These are phyloP conservation scores for Zhuqinia jingwanae DNA, from an alignment of 2,888 invertebrate species.

Conservation along the genomic window DNA sequence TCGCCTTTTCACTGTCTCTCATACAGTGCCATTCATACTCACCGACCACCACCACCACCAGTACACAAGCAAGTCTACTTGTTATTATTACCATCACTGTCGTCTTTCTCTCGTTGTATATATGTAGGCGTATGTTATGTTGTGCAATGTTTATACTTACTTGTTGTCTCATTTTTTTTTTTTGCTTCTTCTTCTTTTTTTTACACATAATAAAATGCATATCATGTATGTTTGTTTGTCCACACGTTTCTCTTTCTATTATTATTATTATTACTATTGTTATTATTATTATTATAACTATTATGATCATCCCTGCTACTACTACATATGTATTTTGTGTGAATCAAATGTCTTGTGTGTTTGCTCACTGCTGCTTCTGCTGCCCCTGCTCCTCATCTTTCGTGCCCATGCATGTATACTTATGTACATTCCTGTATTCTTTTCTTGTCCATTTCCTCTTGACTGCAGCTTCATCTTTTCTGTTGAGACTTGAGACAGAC, in stretches of 20 bases:
- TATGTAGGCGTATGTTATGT: no score
- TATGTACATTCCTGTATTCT: not conserved
- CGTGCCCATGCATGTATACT: no score
- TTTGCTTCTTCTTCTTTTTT: slow-evolving; percentile 4
- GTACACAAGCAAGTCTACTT: no score
- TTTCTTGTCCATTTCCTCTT: slow-evolving; percentile 67
- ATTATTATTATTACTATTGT: slow-evolving; percentile 22
- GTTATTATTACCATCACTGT: slow-evolving; percentile 68
- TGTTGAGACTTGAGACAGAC: slow-evolving; percentile 56
- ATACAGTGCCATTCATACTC: not conserved
- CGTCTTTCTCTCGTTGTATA: slow-evolving; percentile 48
- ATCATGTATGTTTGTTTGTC: slow-evolving; percentile 71
- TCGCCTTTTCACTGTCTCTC: slow-evolving; percentile 48
- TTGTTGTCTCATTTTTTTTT: slow-evolving; percentile 39
- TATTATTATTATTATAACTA: slow-evolving; percentile 4
- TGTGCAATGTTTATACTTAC: slow-evolving; percentile 32
- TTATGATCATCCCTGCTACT: not conserved
- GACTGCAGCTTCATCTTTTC: slow-evolving; percentile 67
- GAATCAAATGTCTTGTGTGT: slow-evolving; percentile 63
- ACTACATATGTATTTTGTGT: slow-evolving; percentile 45
- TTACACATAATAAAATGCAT: slow-evolving; percentile 69
- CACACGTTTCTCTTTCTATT: slow-evolving; percentile 12
- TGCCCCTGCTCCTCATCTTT: not conserved
- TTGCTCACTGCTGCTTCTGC: slow-evolving; percentile 58
- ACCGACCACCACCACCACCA: no score